Conservation (phyloP, 2,797 vertebrate genomes). For the Fistularia tabacaria region DNA sequence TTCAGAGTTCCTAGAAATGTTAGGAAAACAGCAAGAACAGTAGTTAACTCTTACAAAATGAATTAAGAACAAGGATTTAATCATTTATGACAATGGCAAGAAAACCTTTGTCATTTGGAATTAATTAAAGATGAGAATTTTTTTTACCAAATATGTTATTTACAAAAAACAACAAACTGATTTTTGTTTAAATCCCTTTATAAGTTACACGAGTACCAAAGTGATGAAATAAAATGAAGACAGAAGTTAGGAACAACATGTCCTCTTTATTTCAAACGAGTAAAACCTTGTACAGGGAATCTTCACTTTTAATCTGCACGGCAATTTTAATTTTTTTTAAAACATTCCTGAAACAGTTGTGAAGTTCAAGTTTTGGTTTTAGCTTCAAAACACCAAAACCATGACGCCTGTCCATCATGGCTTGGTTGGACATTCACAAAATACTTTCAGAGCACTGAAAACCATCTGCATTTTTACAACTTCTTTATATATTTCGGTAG, state of each 20-base stretch:
- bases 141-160: no score
- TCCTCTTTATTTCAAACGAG: conserved; percentile 60
- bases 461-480: no score
- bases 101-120: no score
- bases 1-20: no score
- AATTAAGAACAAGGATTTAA: no score
- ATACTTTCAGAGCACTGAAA: conserved; percentile 27
- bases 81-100: no score
- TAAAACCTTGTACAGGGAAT: conserved; percentile 49
- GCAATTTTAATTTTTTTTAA: conserved; percentile 41
- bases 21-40: no score
- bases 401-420: neutral
- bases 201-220: neutral
- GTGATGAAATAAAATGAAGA: neutral
- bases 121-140: no score
- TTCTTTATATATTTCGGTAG: no score
- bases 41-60: no score
- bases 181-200: neutral
- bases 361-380: conserved; percentile 71
- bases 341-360: conserved; percentile 49
- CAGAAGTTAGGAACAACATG: conserved; percentile 6
- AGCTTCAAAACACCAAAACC: conserved; percentile 21
- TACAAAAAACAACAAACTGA: no score
- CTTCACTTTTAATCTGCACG: conserved; percentile 21
- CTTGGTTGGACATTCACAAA: conserved; percentile 30